Evolutionary conservation across 2,113 vertebrate genomes (phyloP), one percentile per base, ranked within the genome.

Genomic region (Reinhardtius hippoglossoides): DNA sequence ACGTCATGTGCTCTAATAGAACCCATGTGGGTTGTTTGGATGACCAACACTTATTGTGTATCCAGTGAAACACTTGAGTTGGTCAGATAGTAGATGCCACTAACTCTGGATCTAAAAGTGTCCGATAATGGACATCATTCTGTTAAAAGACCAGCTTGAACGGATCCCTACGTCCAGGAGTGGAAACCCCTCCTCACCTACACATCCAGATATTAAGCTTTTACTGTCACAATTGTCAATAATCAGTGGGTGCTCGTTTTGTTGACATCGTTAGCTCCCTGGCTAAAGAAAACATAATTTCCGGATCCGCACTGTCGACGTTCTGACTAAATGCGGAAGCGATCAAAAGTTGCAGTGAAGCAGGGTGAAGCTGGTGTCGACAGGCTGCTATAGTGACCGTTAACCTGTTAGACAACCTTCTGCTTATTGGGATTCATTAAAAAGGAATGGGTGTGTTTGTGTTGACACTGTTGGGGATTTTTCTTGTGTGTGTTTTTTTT

Each of bases 241-340:
- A 20, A 9, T 50, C 46, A 50, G 6, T 18, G 16, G 13, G 15
- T 3, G 5, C 46, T 50, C 21, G 8, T 3, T 20, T 54, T 54
- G 50, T 9, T 20, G 3, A 14, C 21, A 31, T 24, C 21, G 15
- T 42, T 14, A 52, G 56, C 7, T 50, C 46, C 46, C 46, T 4
- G 46, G 15, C 46, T 50, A 46, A 3, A 46, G 46, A 44, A 14
- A 71, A 27, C 2, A 42, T 9, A n/a, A 54, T 71, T 77, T 82
- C 84, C 81, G 82, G 84, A 70, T 77, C 56, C 46, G 23, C 44
- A 31, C 6, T 14, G 12, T 15, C 85, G 83, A 87, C 87, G 87
- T 89, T 80, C 85, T 67, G n/a, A 13, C 31, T 70, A 87, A n/a
- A 50, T 37, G 73, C 79, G 83, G 89, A 90, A 89, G 80, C 15